Percentiles rank a stretch among this genome's conserved stretches.
Conservation (phyloP, 2,797 vertebrate species). For the Synanceia verrucosa region DNA sequence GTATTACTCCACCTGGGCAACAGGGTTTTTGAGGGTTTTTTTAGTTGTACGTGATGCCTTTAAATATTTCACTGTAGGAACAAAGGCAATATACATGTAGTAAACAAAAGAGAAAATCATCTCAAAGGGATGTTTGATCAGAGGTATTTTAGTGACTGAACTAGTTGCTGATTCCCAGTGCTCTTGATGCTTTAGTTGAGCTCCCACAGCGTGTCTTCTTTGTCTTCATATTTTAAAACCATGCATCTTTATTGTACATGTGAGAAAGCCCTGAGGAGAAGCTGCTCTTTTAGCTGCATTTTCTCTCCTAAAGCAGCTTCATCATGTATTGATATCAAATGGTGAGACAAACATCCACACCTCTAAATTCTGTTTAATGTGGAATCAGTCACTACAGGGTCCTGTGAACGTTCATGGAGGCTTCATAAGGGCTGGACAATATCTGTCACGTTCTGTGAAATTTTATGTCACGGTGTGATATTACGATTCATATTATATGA, state of each 20-base stretch:
- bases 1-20: neutral
- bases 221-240: slow-evolving; percentile 4
- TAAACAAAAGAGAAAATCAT: neutral
- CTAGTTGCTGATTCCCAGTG: neutral
- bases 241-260: neutral
- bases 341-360: neutral
- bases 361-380: neutral
- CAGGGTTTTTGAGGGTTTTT: neutral
- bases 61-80: neutral
- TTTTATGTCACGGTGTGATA: too few relatives aligned
- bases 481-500: too few relatives aligned
- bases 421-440: too few relatives aligned
- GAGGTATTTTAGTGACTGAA: neutral
- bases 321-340: neutral
- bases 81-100: neutral
- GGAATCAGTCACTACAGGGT: neutral
- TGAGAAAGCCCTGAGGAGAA: neutral
- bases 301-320: neutral
- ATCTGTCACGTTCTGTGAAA: too few relatives aligned
- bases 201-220: neutral
- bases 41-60: neutral
- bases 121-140: neutral
- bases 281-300: neutral
- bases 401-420: neutral
- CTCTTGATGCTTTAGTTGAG: neutral